Conservation (phyloP, 2,888 invertebrate species). For the Caenorhabditis uteleia region DNA sequence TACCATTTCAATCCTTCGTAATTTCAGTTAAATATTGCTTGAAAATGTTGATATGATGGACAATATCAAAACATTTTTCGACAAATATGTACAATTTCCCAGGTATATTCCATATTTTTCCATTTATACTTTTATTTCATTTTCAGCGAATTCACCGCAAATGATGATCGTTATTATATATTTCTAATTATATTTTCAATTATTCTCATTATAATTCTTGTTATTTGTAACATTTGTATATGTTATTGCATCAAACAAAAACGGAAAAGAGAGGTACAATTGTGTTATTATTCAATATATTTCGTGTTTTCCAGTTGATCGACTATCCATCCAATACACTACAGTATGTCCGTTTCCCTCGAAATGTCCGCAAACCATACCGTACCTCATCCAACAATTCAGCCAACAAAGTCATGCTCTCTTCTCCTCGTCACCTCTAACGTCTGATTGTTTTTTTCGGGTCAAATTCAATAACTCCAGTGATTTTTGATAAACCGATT, state of each 20-base stretch:
- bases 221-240: conserved; percentile 30
- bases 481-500: too few species aligned
- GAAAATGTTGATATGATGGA: conserved; percentile 31
- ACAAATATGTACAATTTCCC: conserved; percentile 39
- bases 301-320: conserved; percentile 33
- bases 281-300: too few species aligned
- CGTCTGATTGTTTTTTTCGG: conserved; percentile 1
- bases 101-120: conserved; percentile 2
- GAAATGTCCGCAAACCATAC: conserved; percentile 32
- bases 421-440: conserved; percentile 27
- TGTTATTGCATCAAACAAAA: conserved; percentile 29
- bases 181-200: conserved; percentile 27
- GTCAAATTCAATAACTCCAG: too few species aligned
- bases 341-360: conserved; percentile 44
- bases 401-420: conserved; percentile 21
- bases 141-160: conserved; percentile 20
- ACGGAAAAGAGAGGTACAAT: conserved; percentile 24
- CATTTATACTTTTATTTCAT: not conserved
- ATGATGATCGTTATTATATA: conserved; percentile 23
- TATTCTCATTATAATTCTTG: conserved; percentile 15
- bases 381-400: conserved; percentile 18
- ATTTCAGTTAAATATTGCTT: too few species aligned
- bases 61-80: conserved; percentile 30
- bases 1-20: too few species aligned
- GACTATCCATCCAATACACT: conserved; percentile 48